These are phyloP conservation scores for Sphenopsis melanotis DNA, from an alignment of 2,797 vertebrate genomes.

Conservation along the genomic window DNA sequence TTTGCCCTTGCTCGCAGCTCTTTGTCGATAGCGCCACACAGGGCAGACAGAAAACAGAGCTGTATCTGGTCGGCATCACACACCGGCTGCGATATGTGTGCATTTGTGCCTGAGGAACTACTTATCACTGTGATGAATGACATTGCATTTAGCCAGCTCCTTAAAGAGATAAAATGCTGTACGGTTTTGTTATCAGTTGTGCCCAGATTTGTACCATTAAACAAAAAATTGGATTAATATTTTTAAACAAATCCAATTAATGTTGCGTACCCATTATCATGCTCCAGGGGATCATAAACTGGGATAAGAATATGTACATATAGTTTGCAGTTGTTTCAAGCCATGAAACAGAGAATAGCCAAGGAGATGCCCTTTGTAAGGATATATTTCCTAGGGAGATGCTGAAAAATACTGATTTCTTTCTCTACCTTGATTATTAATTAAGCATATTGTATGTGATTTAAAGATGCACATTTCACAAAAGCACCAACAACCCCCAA, in stretches of 20 bases:
- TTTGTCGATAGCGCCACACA: neutral
- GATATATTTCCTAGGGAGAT: neutral
- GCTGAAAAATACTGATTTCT: neutral
- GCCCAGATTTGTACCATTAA: neutral
- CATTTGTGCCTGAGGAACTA: conserved; percentile 13
- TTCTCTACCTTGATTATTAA: neutral
- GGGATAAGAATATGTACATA: neutral
- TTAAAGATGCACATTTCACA: neutral
- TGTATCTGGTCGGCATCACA: conserved; percentile 11
- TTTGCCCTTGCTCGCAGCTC: neutral
- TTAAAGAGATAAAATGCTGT: neutral
- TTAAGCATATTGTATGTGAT: neutral
- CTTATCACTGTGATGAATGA: conserved; percentile 28
- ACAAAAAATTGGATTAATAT: neutral
- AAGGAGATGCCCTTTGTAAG: neutral
- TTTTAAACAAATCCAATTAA: conserved; percentile 7
- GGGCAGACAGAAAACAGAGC: conserved; percentile 50
- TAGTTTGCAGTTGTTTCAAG: neutral
- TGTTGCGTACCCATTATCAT: neutral
- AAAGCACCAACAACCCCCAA: neutral
- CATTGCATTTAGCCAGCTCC: neutral
- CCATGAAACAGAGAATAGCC: neutral
- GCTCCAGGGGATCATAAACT: neutral
- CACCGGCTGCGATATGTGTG: fast-evolving
- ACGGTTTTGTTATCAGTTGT: neutral